Evolutionary conservation across 1,140 invertebrate species (phyloP).

Genomic region (Acromyrmex heyeri): DNA sequence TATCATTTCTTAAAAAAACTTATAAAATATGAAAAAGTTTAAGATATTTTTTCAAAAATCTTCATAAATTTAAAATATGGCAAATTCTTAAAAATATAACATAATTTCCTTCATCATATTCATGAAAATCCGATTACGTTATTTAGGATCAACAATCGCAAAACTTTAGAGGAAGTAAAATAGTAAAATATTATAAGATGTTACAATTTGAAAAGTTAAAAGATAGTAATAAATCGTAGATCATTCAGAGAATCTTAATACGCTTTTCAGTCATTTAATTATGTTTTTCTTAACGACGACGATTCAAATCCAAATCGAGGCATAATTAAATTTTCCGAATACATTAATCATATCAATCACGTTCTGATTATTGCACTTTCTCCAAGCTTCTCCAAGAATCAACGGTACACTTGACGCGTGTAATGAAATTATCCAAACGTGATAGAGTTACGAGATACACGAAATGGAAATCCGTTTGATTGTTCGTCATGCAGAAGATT

Average conservation of each 20-base stretch:
- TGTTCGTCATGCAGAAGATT: not conserved
- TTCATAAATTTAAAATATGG: no score
- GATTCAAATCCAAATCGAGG: not conserved
- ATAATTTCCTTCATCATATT: not conserved
- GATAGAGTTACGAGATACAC: not conserved
- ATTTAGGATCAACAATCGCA: not conserved
- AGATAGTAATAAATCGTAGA: not conserved
- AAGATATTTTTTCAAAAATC: no score
- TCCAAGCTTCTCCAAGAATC: not conserved
- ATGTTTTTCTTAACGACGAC: not conserved
- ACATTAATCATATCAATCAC: not conserved
- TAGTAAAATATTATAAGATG: not conserved
- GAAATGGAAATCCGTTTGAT: not conserved
- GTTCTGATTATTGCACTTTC: not conserved
- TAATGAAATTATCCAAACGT: constrained; percentile 15
- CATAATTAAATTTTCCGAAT: not conserved
- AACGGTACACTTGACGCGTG: not conserved
- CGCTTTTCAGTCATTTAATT: not conserved
- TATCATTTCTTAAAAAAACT: no score
- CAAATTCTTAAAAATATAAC: no score
- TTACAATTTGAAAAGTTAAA: not conserved
- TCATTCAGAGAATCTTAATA: not conserved
- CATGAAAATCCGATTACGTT: not conserved
- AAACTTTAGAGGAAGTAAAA: not conserved
- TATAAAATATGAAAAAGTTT: no score